These are phyloP conservation scores for Aramus guarauna DNA, from an alignment of 2,113 vertebrate genomes.

Conservation along the genomic window DNA sequence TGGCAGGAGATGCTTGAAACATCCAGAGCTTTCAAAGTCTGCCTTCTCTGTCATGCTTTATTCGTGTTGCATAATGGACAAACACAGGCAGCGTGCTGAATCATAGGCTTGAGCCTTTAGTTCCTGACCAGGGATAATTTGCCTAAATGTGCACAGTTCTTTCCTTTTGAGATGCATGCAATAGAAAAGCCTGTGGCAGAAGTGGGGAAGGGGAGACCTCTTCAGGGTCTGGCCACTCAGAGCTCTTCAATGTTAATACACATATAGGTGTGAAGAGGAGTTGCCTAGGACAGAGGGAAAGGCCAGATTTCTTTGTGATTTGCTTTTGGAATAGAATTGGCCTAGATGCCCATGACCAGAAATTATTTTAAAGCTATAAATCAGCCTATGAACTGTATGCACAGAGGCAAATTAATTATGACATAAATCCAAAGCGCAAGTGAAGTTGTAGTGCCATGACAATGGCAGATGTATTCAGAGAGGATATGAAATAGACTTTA, in stretches of 20 bases:
- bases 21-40: background rate
- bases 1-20: background rate
- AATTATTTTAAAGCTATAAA: conserved; percentile 8
- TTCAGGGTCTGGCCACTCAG: background rate
- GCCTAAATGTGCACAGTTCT: background rate
- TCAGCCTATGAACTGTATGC: background rate
- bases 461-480: conserved; percentile 22
- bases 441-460: conserved; percentile 38
- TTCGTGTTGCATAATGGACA: background rate
- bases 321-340: background rate
- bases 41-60: conserved; percentile 6
- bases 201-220: background rate
- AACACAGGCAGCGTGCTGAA: background rate
- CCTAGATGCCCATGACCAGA: background rate
- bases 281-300: background rate
- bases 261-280: background rate
- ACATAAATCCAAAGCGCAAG: conserved; percentile 28
- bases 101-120: background rate
- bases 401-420: conserved; percentile 37
- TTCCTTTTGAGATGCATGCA: background rate
- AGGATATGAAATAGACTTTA: conserved; percentile 29
- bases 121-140: background rate
- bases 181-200: background rate
- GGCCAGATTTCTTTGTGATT: background rate
- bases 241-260: background rate